A percentile compares a stretch with the other conserved stretches of the same genome.
Evolutionary conservation across 92 coral and sea anemone species (phyloP).

Genomic region (Epizoanthus scotinus): DNA sequence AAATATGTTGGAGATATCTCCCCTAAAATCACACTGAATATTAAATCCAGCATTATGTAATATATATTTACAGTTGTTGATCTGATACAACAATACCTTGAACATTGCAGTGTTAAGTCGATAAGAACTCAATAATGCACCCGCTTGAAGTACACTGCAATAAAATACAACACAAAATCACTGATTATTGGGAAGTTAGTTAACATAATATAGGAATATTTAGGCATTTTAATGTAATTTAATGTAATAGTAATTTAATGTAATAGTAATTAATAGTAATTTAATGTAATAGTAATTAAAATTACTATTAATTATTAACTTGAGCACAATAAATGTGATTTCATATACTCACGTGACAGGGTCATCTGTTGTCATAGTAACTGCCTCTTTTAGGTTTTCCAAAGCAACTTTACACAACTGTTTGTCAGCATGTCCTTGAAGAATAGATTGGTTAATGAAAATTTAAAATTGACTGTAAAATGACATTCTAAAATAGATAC

Average conservation of each 20-base stretch:
- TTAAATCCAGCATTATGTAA: too few relatives aligned
- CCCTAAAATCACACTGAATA: too few relatives aligned
- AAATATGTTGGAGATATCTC: too few relatives aligned
- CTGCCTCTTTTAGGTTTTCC: conserved; percentile 65
- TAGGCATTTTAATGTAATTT: too few relatives aligned
- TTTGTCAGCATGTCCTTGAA: conserved; percentile 81
- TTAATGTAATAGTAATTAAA: too few relatives aligned
- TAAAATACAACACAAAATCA: not conserved
- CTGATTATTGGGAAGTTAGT: not conserved
- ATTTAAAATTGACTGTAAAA: not conserved
- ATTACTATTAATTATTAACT: too few relatives aligned
- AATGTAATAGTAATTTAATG: too few relatives aligned
- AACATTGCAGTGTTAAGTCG: conserved; percentile 26
- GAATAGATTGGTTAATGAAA: not conserved
- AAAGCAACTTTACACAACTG: conserved; percentile 77
- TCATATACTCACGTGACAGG: conserved; percentile 65
- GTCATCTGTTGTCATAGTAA: conserved; percentile 63
- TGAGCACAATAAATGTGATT: too few relatives aligned
- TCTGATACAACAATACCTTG: not conserved
- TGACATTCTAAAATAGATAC: too few relatives aligned
- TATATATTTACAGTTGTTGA: too few relatives aligned
- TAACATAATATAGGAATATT: not conserved
- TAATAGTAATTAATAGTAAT: too few relatives aligned
- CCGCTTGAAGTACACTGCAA: conserved; percentile 30
- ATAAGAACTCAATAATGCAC: conserved; percentile 24